Base-by-base conservation (phyloP, 2,797 vertebrate genomes). In the Pseudopleuronectes americanus region DNA sequence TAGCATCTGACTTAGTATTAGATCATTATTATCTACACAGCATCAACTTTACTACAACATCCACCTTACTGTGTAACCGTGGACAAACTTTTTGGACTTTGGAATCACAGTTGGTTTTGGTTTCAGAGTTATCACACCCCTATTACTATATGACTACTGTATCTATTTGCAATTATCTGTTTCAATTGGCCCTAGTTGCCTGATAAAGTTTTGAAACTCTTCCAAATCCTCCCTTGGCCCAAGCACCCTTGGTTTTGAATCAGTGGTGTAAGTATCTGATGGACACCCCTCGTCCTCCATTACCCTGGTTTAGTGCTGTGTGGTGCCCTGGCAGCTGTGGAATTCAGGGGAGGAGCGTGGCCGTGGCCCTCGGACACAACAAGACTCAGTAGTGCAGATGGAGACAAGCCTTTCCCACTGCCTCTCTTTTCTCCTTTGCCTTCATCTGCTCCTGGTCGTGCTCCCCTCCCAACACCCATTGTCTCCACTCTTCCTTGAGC, bases 291-390 rank as follows among this genome's bases (percentile, higher is more conserved):
- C 56, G 0, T 23, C 60, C 49, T 31, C 36, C 52, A 64, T 61
- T 22, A 26, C 22, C 53, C 71, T 72, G 24, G 58, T 66, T 36
- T 48, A 51, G 47, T 66, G 36, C 60, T n/a, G 69, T 76, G 77
- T 60, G 56, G 68, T 73, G 68, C 77, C 66, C 74, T 59, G 74
- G 81, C 77, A 87, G 75, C 85, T 79, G 71, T 87, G 87, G 86
- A 89, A 87, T 92, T 87, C 78, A 65, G 55, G 41, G 74, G 74
- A 84, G 89, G 87, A 86, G 86, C 61, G 4, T 65, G 62, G 72
- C 79, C 22, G 2, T 68, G 73, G 64, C 67, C 80, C 49, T 80
- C 58, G 71, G 81, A 84, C 85, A 84, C 71, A 56, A 84, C 80
- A 85, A 77, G 81, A 68, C 61, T 59, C 74, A 77, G 82, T 83